A percentile compares a stretch with the other conserved stretches of the same genome.
Conservation (phyloP, 2,888 invertebrate genomes). For the Argyresthia albistria region DNA sequence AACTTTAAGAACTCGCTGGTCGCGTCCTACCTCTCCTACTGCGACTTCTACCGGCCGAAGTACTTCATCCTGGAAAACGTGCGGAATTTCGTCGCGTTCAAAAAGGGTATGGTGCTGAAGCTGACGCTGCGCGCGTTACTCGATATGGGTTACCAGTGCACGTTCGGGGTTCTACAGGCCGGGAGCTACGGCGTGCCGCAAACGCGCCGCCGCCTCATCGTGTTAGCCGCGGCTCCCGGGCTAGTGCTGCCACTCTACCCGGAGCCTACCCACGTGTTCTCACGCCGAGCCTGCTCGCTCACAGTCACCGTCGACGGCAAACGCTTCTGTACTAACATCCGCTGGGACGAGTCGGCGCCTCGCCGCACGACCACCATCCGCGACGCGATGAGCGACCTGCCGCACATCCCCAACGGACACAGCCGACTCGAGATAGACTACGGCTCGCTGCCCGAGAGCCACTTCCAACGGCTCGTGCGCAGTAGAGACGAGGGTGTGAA, state of each 20-base stretch:
- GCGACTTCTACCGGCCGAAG: slow-evolving; percentile 87
- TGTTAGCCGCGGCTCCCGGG: slow-evolving; percentile 88
- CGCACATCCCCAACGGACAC: slow-evolving; percentile 81
- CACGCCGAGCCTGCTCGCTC: slow-evolving; percentile 75
- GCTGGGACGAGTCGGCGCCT: slow-evolving; percentile 80
- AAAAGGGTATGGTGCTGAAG: slow-evolving; percentile 85
- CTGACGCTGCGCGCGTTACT: slow-evolving; percentile 82
- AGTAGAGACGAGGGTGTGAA: slow-evolving; percentile 68
- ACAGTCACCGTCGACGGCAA: slow-evolving; percentile 58
- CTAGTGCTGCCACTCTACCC: slow-evolving; percentile 82
- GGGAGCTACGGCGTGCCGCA: slow-evolving; percentile 90
- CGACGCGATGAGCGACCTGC: slow-evolving; percentile 89
- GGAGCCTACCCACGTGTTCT: slow-evolving; percentile 85
- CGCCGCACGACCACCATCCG: slow-evolving; percentile 82
- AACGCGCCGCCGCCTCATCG: slow-evolving; percentile 82
- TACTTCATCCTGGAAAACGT: slow-evolving; percentile 91
- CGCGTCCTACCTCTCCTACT: slow-evolving; percentile 85
- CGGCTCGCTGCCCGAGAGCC: slow-evolving; percentile 77
- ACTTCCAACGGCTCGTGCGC: slow-evolving; percentile 83
- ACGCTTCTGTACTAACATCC: slow-evolving; percentile 64
- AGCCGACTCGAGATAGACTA: slow-evolving; percentile 79
- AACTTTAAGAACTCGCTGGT: slow-evolving; percentile 89
- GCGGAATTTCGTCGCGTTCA: slow-evolving; percentile 87
- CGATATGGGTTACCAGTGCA: slow-evolving; percentile 90
- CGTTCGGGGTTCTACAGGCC: slow-evolving; percentile 89